phyloP scores from a whole-genome alignment of 2,888 invertebrate genomes.

The Cephonodes hylas region DNA sequence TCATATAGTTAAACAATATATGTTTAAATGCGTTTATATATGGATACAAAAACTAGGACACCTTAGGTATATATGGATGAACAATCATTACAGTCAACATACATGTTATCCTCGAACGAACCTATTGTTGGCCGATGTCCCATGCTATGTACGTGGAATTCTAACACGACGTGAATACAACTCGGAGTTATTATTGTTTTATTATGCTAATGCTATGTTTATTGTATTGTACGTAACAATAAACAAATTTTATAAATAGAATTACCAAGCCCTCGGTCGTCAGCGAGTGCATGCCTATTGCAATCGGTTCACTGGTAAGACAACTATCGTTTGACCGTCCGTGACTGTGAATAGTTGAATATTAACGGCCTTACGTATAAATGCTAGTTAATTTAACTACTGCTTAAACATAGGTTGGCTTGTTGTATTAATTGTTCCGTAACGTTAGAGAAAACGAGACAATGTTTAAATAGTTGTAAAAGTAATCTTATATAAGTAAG shows the following conservation, averaged over 20 bases:
- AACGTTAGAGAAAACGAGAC: no score
- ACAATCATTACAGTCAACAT: neutral
- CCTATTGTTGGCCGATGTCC: neutral
- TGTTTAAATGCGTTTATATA: no score
- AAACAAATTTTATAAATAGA: constrained; percentile 2
- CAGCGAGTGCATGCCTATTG: neutral
- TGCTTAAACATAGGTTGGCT: no score
- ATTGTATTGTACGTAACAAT: neutral
- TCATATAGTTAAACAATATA: no score
- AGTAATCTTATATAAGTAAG: no score
- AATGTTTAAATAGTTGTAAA: no score
- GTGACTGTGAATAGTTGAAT: neutral
- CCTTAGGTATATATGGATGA: neutral
- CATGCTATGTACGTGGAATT: neutral
- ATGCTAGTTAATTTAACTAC: neutral
- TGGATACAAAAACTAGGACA: neutral
- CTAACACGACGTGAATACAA: neutral
- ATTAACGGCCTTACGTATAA: neutral
- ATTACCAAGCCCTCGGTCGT: neutral
- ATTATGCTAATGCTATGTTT: neutral
- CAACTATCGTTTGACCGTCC: neutral
- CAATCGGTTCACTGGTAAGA: neutral
- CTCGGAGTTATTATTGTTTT: neutral
- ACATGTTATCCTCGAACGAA: neutral
- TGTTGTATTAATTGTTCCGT: no score